phyloP scores from a whole-genome alignment of 2,797 vertebrate species.

The Pseudocheirus occidentalis region DNA sequence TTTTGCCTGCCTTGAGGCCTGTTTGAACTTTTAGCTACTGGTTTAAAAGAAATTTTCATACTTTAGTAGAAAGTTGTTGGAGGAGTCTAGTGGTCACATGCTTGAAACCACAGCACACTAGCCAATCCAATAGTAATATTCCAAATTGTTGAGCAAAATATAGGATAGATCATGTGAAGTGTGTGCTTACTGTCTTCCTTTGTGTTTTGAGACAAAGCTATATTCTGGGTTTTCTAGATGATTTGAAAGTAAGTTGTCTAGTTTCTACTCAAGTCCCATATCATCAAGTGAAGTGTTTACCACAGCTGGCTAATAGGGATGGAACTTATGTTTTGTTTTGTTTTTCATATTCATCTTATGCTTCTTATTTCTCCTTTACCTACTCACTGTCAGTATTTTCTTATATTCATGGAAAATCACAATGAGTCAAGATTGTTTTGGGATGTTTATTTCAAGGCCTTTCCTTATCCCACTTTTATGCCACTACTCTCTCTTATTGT shows the following conservation, averaged over 20 bases:
- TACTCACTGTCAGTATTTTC: not conserved
- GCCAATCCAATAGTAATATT: not conserved
- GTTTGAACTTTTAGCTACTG: not conserved
- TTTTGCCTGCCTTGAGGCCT: not conserved
- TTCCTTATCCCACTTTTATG: not conserved
- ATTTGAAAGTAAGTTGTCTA: not conserved
- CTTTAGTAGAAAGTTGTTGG: not conserved
- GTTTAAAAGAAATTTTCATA: conserved; percentile 26
- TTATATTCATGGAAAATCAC: not conserved
- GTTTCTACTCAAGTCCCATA: not conserved
- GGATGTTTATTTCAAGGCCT: not conserved
- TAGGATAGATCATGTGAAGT: not conserved
- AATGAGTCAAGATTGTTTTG: not conserved
- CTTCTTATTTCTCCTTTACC: not conserved
- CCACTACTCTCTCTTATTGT: not conserved
- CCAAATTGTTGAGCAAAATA: not conserved
- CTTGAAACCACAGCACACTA: not conserved
- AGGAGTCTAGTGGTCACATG: not conserved
- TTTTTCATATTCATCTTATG: not conserved
- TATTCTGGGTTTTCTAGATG: not conserved
- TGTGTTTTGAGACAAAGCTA: not conserved
- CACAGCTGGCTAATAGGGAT: not conserved
- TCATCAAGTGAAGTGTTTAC: not conserved
- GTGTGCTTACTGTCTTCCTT: not conserved
- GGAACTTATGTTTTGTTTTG: not conserved